These are phyloP conservation scores for Pterocles orientalis DNA, from an alignment of 2,113 vertebrate species.

Conservation along the genomic window DNA sequence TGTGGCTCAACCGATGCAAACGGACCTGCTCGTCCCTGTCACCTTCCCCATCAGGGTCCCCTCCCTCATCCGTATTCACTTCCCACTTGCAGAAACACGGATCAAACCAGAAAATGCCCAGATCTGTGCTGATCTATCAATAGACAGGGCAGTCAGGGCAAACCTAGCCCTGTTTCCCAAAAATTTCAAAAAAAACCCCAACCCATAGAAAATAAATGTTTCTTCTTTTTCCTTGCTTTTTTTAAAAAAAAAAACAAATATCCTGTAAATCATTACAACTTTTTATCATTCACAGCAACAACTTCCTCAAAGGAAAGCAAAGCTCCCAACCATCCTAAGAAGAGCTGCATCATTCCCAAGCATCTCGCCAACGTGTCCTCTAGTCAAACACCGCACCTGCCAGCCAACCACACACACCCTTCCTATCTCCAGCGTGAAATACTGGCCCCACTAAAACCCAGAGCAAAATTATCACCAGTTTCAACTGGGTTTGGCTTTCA, in stretches of 20 bases:
- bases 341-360: neutral
- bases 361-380: neutral
- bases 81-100: neutral
- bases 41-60: neutral
- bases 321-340: neutral
- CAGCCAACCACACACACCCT: neutral
- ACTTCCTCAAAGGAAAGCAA: neutral
- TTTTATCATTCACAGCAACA: neutral
- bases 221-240: neutral
- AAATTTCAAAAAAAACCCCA: neutral
- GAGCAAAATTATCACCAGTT: neutral
- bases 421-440: neutral
- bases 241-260: neutral
- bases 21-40: fast-evolving
- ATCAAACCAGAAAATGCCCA: neutral
- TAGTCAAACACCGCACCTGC: neutral
- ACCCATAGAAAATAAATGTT: neutral
- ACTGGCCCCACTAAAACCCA: neutral
- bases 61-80: fast-evolving
- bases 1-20: neutral
- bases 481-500: neutral
- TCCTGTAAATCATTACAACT: neutral
- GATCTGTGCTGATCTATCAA: neutral
- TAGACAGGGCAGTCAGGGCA: neutral
- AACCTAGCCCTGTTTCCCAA: neutral